Conservation (phyloP, 2,797 vertebrate species). For the Micropoecilia bifurca region DNA sequence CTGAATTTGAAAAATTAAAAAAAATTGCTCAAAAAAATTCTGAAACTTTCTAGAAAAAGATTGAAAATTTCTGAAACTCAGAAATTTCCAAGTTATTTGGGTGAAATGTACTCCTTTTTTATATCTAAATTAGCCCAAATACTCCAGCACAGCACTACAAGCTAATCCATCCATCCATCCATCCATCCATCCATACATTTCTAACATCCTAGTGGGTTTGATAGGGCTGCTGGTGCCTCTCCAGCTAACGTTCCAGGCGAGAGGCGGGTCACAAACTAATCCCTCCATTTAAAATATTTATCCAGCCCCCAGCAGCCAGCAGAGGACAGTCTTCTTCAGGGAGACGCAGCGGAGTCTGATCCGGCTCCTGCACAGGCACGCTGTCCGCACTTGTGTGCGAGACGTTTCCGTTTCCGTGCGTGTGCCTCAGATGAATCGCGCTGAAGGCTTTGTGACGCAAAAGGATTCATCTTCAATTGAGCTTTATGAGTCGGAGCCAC, state of each 20-base stretch:
- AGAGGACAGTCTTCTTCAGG: constrained; percentile 39
- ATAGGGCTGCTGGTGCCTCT: too few relatives aligned
- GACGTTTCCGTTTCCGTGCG: constrained; percentile 17
- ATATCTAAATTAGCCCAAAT: too few relatives aligned
- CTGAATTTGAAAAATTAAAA: too few relatives aligned
- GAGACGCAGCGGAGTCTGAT: not conserved
- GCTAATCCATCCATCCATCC: not conserved
- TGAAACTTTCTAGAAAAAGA: too few relatives aligned
- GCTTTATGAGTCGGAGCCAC: constrained; percentile 66
- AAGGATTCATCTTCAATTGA: constrained; percentile 64
- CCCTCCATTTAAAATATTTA: not conserved
- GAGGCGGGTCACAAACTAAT: not conserved
- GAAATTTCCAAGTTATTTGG: too few relatives aligned
- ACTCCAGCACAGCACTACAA: not conserved
- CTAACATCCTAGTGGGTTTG: too few relatives aligned
- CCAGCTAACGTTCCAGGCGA: too few relatives aligned
- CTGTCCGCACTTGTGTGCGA: constrained; percentile 10
- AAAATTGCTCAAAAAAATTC: too few relatives aligned
- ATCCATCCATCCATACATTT: too few relatives aligned
- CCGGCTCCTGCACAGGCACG: not conserved
- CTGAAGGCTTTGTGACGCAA: constrained; percentile 58
- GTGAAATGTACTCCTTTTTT: too few relatives aligned
- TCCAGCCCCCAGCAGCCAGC: constrained; percentile 6
- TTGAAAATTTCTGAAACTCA: too few relatives aligned
- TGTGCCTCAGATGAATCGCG: constrained; percentile 35